Base-by-base conservation (phyloP, 1,140 invertebrate genomes). In the Ostrea denselamellosa region DNA sequence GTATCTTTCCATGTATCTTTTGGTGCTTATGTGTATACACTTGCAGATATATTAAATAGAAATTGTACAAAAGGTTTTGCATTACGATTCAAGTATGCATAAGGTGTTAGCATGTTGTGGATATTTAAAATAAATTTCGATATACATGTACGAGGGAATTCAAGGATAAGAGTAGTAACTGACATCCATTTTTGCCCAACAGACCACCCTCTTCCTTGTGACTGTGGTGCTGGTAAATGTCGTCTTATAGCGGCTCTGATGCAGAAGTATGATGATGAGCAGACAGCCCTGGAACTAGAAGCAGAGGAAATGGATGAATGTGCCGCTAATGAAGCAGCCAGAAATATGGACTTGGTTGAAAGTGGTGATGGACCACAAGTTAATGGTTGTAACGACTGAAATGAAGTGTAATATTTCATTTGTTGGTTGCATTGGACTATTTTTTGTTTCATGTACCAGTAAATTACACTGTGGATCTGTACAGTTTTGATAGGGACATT, bases 201-300 rank as follows among this genome's bases (percentile, higher is more conserved):
- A 77, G 68, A 34, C 25, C 92, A 93, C 87, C 91, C 91, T 4
- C 87, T 93, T 7, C 93, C 93, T 0, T 94, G 93, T 87, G 77
- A 90, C 54, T 94, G 93, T 88, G 91, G 90, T 4, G 89, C 92
- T n/a, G 87, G 88, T 17, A 71, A 92, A 9, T 93, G 93, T 71
- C 71, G 62, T 7, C 86, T 93, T 51, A 93, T 93, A 65, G 89
- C 89, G 19, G 91, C 92, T 5, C 58, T 93, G 65, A 90, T 93
- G 85, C 91, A 93, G 25, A 93, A 91, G 65, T 93, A 92, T 85
- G 91, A 92, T 28, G 85, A 86, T 56, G 93, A 93, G 58, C 92
- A 93, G 22, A 83, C 86, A 14, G 88, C 90, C 44, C 86, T 93
- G 65, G 90, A 91, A 65, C 90, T 90, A 34, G 92, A 93, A 77